Evolutionary conservation across 2,888 invertebrate species (phyloP).

Genomic region (Synergus umbraculus): DNA sequence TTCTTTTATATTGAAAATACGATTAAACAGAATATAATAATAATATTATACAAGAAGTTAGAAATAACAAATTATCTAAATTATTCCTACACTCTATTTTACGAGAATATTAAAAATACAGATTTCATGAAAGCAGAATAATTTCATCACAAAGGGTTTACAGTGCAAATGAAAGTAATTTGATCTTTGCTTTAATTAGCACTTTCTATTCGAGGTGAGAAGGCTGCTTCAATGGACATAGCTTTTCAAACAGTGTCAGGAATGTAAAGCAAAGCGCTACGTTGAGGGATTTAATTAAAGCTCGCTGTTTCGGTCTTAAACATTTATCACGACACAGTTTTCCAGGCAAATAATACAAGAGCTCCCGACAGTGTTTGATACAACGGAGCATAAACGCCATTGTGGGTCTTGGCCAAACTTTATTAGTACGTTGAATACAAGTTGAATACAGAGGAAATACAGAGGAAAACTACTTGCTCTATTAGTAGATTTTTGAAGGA

Average conservation of each 20-base stretch:
- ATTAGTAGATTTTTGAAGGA: no score
- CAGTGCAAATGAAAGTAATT: neutral
- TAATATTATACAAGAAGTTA: no score
- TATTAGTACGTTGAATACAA: neutral
- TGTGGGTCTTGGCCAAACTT: neutral
- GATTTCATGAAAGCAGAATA: neutral
- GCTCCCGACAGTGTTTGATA: neutral
- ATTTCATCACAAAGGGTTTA: neutral
- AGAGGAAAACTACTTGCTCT: no score
- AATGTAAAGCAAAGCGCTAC: neutral
- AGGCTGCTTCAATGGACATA: neutral
- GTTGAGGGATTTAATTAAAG: neutral
- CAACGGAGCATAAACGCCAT: neutral
- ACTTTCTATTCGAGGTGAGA: neutral
- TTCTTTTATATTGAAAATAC: no score
- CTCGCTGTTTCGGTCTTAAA: constrained; percentile 4
- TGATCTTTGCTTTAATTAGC: neutral
- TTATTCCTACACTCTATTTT: no score
- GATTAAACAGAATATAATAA: no score
- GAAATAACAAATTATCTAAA: no score
- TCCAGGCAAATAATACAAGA: constrained; percentile 6
- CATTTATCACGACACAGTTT: constrained; percentile 20
- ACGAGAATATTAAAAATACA: neutral
- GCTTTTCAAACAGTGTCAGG: neutral
- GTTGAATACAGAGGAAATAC: neutral